Base-by-base conservation (phyloP, 2,888 invertebrate genomes). In the Pilophorus perplexus region DNA sequence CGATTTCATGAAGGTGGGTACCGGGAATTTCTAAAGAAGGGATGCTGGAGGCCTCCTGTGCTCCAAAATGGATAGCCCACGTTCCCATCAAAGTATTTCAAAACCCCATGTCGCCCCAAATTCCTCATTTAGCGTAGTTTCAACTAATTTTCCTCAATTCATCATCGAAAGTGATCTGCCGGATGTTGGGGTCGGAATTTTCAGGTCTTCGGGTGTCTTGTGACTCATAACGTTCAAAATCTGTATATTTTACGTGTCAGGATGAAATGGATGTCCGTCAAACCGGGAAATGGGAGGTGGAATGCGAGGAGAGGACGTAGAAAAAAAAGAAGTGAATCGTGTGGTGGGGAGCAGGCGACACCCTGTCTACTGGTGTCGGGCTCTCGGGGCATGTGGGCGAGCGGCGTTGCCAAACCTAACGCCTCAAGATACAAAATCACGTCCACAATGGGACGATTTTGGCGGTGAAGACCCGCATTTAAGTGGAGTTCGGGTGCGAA, bases 291-390 rank as follows among this genome's bases (percentile, higher is more conserved):
- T 14, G 59, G 60, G 46, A 23, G 57, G 46, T 48, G 48, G 65
- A 54, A 40, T 64, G 64, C 42, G 59, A 66, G 46, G 46, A 50
- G 60, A 28, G 42, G 28, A 40, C 25, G 60, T 44, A 55, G 33
- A 28, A 64, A 52, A 66, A 67, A 64, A 66, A 64, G 50, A 44
- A 37, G 28, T 16, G 48, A 62, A 28, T 14, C 64, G 55, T 25
- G 52, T 50, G 69, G 66, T 60, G 69, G 66, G 68, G 48, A 70
- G 62, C 85, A 84, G 90, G 90, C 90, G 90, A 90, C 90, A 90
- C 89, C 88, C 87, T 90, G 90, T 90, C 90, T 90, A 89, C 89
- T 85, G 83, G 85, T 86, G 86, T 84, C 84, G 80, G 71, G 76
- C 68, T 67, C 68, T 54, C 57, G 70, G 71, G 60, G 62, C 71